Evolutionary conservation across 2,797 vertebrate genomes (phyloP).

Genomic region (Sebastes vulpes): DNA sequence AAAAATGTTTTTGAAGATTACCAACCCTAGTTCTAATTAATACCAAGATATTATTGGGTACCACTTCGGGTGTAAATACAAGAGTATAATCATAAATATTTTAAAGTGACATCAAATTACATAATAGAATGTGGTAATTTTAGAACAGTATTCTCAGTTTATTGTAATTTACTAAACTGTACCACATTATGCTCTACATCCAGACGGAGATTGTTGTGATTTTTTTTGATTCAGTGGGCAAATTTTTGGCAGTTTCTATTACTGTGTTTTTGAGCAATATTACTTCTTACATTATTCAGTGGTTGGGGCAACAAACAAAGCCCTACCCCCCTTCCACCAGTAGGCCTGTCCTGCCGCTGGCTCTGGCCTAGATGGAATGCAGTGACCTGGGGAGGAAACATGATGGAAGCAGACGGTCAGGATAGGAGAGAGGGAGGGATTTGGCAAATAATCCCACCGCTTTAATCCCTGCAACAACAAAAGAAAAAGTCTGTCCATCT

Average conservation of each 20-base stretch:
- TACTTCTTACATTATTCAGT: background rate
- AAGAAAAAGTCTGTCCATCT: constrained; percentile 18
- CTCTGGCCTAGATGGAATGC: constrained; percentile 26
- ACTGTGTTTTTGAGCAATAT: background rate
- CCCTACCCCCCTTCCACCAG: background rate
- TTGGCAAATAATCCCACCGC: constrained; percentile 46
- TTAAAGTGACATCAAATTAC: background rate
- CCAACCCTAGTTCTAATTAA: background rate
- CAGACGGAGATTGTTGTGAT: background rate
- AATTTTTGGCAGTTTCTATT: background rate
- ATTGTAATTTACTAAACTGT: background rate
- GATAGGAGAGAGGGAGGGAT: constrained; percentile 21
- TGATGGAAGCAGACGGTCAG: constrained; percentile 31
- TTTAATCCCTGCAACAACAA: constrained; percentile 47
- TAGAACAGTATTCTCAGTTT: background rate
- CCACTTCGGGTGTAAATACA: background rate
- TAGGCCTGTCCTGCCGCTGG: background rate
- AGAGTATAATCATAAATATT: background rate
- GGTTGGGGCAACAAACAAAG: background rate
- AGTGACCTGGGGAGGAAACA: constrained; percentile 28
- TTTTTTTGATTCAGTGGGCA: background rate
- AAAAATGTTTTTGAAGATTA: background rate
- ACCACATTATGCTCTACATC: background rate
- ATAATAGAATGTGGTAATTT: background rate
- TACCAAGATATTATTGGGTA: background rate